Conservation (phyloP, 1,140 invertebrate species). For the Rhopalosiphum padi region DNA sequence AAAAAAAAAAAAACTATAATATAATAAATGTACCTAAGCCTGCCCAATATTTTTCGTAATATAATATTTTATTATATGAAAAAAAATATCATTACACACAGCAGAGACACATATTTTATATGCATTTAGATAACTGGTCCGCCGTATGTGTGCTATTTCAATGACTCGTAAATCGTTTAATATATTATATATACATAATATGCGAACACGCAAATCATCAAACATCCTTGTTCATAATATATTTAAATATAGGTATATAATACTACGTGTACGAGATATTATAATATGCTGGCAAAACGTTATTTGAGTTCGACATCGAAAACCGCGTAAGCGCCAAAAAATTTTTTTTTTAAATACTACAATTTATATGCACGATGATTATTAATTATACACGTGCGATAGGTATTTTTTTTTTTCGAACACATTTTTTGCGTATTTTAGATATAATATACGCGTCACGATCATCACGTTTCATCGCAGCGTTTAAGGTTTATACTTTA, state of each 20-base stretch:
- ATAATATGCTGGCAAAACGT: not conserved
- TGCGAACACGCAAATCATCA: not conserved
- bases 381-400: not conserved
- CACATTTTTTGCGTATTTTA: not conserved
- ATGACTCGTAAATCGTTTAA: slow-evolving; percentile 44
- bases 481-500: not conserved
- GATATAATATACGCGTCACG: not conserved
- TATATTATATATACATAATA: not conserved
- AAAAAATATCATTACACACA: slow-evolving; percentile 17
- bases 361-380: not conserved
- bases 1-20: not conserved
- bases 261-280: not conserved
- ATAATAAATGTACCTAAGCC: not conserved
- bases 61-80: not conserved
- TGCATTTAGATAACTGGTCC: not conserved
- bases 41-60: not conserved
- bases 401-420: not conserved
- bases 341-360: too few relatives aligned
- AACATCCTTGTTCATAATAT: not conserved
- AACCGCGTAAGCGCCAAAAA: not conserved
- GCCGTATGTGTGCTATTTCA: not conserved
- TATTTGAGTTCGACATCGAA: not conserved
- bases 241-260: not conserved
- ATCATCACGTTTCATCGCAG: not conserved
- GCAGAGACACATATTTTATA: not conserved